Evolutionary conservation across 2,113 vertebrate genomes (phyloP).

Genomic region (Neolamprologus sp.): DNA sequence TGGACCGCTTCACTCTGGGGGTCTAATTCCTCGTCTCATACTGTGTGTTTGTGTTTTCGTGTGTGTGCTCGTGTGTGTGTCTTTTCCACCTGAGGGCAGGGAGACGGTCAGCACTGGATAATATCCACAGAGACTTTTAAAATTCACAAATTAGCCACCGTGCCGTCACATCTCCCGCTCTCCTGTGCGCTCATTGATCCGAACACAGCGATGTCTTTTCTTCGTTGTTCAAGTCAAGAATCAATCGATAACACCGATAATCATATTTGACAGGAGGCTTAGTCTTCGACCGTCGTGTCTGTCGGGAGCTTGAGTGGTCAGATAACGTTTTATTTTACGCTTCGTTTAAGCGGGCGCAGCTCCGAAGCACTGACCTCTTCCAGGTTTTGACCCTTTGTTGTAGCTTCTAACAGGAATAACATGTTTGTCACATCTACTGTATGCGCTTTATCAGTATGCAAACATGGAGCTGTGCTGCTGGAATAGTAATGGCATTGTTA

Average conservation of each 20-base stretch:
- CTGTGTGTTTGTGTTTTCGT: neutral
- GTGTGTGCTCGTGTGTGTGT: neutral
- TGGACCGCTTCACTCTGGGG: slow-evolving; percentile 22
- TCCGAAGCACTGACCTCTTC: neutral
- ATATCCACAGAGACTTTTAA: slow-evolving; percentile 2
- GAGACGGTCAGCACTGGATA: neutral
- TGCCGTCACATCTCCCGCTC: neutral
- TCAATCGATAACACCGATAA: neutral
- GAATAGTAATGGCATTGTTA: slow-evolving; percentile 54
- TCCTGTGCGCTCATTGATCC: neutral
- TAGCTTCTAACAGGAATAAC: neutral
- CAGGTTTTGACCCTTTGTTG: neutral
- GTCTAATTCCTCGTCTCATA: slow-evolving; percentile 15
- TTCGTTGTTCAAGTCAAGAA: neutral
- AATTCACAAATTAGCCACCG: slow-evolving; percentile 19
- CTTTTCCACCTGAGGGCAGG: slow-evolving; percentile 14
- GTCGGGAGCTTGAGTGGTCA: neutral
- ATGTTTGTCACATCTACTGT: neutral
- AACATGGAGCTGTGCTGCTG: neutral
- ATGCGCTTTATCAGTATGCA: neutral
- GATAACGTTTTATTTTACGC: neutral
- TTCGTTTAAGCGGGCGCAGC: neutral
- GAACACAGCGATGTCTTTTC: neutral
- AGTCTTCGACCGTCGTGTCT: neutral
- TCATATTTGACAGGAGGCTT: neutral